Base-by-base conservation (phyloP, 1,140 invertebrate genomes). In the Leucophenga varia region DNA sequence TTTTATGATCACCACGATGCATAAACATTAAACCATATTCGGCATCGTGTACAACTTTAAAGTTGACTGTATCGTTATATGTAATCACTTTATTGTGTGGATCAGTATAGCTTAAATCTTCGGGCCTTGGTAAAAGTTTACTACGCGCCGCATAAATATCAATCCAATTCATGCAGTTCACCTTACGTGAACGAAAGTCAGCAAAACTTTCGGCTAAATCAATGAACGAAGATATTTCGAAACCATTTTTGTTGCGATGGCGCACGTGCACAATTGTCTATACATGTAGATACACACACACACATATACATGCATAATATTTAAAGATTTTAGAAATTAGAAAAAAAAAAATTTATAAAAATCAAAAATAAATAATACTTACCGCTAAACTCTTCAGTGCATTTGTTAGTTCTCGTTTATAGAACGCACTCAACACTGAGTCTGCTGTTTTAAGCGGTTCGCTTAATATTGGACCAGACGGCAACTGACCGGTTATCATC, bases 181-280 rank as follows among this genome's bases (percentile, higher is more conserved):
- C 41, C 22, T 0, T 49, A 32, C 19, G 38, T 45, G 6, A 54
- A 48, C 31, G 54, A 49, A 2, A 41, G 40, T 47, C 64, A 68
- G 32, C 72, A 72, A 25, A 54, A 45, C 5, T 55, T 2, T 53
- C 13, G 16, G 45, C 72, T 49, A 65, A 55, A 19, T 74, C 72
- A 3, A 74, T 51, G 22, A 72, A 74, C 1, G 57, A 60, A 0
- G 72, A 72, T n/a, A 65, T 52, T 14, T 74, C 64, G 1, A 61
- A 68, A 1, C 72, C 63, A 5, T 57, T 47, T 3, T 21, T 20
- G 16, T 51, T 18, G 1, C 44, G 32, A 39, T 49, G 57, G 1
- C 57, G 53, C 1, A 61, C 39, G 21, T 70, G 74, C 2, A 72
- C 61, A 8, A 74, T 74, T 14, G 72, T 72, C 72, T 74, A n/a